Base-by-base conservation (phyloP, 2,113 vertebrate genomes). In the Turdus rufiventris region DNA sequence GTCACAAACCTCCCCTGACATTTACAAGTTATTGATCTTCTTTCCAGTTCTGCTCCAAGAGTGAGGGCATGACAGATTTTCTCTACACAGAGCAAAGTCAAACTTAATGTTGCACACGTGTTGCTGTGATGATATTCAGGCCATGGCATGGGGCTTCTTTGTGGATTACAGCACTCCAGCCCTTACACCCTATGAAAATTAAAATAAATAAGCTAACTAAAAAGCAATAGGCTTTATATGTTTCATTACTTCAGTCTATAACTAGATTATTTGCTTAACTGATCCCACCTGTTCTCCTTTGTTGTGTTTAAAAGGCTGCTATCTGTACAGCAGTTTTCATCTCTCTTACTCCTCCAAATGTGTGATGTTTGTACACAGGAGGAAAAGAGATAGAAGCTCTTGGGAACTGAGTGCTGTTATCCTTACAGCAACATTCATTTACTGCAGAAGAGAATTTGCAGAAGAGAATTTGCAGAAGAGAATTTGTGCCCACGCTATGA, bases 401-500 rank as follows among this genome's bases (percentile, higher is more conserved):
- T 40, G 7, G 34, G 51, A 72, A 43, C 3, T 8, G 6, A 6
- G 28, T 0, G 0, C 2, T 75, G 78, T 34, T 60, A 38, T 50
- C 14, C 11, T 74, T 81, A 36, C 3, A 63, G 33, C 7, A 45
- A 24, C 29, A 31, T 21, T 50, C 2, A 29, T 42, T 74, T 88
- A 62, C 26, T 56, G 33, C 9, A 45, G 56, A 71, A 88, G 18
- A 23, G 12, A 88, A 38, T 51, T 63, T 51, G 50, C 8, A 4
- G 50, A 51, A 51, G 26, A 51, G 14, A 28, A 38, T 51, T 63
- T 51, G 50, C 8, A 4, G 50, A 51, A 51, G 26, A 51, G 14
- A 28, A 51, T 50, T 26, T 34, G 5, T 88, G 11, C 13, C 29
- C 18, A 29, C 0, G 0, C 5, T 25, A 10, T 13, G 13, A 13